Base-by-base conservation (phyloP, 1,140 invertebrate species). In the Apolygus lucorum region DNA sequence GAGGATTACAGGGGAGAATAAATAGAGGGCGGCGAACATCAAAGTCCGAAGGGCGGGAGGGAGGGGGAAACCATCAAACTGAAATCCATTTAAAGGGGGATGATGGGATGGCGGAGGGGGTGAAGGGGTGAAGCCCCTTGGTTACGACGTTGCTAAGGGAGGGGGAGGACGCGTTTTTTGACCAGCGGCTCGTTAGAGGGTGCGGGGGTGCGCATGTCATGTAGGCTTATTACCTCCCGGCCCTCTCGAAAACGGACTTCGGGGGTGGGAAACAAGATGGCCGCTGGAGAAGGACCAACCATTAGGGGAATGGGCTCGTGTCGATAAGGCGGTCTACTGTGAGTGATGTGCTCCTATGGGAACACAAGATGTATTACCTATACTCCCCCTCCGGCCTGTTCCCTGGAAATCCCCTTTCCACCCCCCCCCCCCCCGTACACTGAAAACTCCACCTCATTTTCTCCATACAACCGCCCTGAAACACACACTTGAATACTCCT, bases 301-400 rank as follows among this genome's bases (percentile, higher is more conserved):
- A 66, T 66, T 66, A 66, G 28, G n/a, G 28, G 24, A 66, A 66
- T 66, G 64, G 29, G 64, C 28, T 66, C 24, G 54, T 66, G 64
- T 66, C 64, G 64, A 66, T 66, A 66, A 66, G 64, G 64, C n/a
- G n/a, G n/a, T n/a, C n/a, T n/a, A n/a, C n/a, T n/a, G 64, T 66
- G 64, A 66, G 64, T 34, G 64, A 66, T 66, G 64, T 28, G 64
- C 64, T 66, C 64, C 64, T 66, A 34, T 21, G 64, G 64, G 64
- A 66, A 34, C 64, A 34, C 28, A 34, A 66, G 64, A 66, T 34
- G 64, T 66, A 66, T 66, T 66, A 66, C 64, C 64, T 66, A 28
- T 66, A 66, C 64, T 29, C 64, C 29, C n/a, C 11, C 54, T 22
- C 54, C 54, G 8, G 13, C 22, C 11, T 17, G n/a, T 22, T 22